Percentiles rank a stretch among this genome's conserved stretches.
Evolutionary conservation across 2,797 vertebrate species (phyloP).

Genomic region (Megalops cyprinoides): DNA sequence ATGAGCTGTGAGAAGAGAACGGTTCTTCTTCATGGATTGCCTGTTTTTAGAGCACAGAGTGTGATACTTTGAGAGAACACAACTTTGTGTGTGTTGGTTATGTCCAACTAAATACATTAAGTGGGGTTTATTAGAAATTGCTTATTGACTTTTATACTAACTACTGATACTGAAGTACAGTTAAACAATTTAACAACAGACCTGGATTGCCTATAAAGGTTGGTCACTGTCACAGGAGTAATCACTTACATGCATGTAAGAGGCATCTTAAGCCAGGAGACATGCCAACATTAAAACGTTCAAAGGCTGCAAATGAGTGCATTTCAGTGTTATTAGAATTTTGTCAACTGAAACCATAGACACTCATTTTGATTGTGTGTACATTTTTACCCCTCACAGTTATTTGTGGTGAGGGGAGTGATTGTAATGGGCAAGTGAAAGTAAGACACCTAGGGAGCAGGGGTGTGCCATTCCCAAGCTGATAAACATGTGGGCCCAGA

Average conservation of each 20-base stretch:
- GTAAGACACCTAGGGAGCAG: constrained; percentile 59
- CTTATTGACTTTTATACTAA: not conserved
- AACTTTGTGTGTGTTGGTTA: not conserved
- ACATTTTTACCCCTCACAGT: not conserved
- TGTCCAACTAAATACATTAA: not conserved
- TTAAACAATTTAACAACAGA: too few relatives aligned
- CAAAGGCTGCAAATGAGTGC: too few relatives aligned
- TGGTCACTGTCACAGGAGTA: too few relatives aligned
- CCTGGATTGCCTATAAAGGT: too few relatives aligned
- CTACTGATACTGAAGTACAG: not conserved
- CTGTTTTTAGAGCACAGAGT: not conserved
- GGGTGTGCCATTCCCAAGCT: constrained; percentile 72
- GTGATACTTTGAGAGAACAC: too few relatives aligned
- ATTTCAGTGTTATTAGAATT: too few relatives aligned
- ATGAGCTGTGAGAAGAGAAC: not conserved
- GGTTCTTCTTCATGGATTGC: not conserved
- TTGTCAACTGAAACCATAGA: not conserved
- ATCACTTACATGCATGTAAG: too few relatives aligned
- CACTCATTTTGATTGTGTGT: not conserved
- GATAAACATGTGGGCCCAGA: constrained; percentile 68
- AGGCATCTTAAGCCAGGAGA: too few relatives aligned
- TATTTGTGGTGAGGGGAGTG: constrained; percentile 19
- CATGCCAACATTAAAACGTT: too few relatives aligned
- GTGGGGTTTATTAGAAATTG: too few relatives aligned
- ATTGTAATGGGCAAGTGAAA: constrained; percentile 19